These are phyloP conservation scores for Cantharis flavilabris DNA, from an alignment of 2,888 invertebrate species.

Conservation along the genomic window DNA sequence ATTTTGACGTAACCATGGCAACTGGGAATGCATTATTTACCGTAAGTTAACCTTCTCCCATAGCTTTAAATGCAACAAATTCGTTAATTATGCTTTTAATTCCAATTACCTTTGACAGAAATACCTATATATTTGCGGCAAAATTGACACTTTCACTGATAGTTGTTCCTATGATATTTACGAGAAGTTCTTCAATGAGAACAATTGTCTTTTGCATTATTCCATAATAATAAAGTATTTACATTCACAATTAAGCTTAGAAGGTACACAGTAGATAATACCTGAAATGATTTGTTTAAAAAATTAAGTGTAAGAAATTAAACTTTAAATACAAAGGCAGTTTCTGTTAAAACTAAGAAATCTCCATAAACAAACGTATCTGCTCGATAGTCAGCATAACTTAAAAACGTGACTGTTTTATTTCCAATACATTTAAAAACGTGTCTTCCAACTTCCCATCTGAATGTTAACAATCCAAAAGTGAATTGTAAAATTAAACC, in stretches of 20 bases:
- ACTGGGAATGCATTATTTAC: constrained; percentile 57
- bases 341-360: constrained; percentile 60
- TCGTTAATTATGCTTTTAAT: constrained; percentile 93
- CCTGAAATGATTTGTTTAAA: constrained; percentile 56
- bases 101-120: constrained; percentile 81
- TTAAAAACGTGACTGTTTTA: constrained; percentile 74
- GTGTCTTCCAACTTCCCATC: constrained; percentile 78
- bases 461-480: constrained; percentile 82
- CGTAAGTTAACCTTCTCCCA: constrained; percentile 70
- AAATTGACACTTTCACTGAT: constrained; percentile 93
- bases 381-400: constrained; percentile 81
- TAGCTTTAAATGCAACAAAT: constrained; percentile 84
- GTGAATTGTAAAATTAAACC: constrained; percentile 84
- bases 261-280: constrained; percentile 90
- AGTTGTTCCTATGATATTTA: constrained; percentile 78
- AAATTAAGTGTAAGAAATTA: not conserved
- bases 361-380: constrained; percentile 83
- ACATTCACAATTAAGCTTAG: constrained; percentile 90
- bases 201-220: constrained; percentile 84
- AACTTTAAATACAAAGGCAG: constrained; percentile 88
- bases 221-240: constrained; percentile 85
- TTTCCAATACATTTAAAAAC: constrained; percentile 70
- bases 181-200: constrained; percentile 79
- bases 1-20: too few species aligned
- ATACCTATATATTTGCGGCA: too few species aligned